Evolutionary conservation across 2,113 vertebrate species (phyloP).

Genomic region (Melospiza georgiana): DNA sequence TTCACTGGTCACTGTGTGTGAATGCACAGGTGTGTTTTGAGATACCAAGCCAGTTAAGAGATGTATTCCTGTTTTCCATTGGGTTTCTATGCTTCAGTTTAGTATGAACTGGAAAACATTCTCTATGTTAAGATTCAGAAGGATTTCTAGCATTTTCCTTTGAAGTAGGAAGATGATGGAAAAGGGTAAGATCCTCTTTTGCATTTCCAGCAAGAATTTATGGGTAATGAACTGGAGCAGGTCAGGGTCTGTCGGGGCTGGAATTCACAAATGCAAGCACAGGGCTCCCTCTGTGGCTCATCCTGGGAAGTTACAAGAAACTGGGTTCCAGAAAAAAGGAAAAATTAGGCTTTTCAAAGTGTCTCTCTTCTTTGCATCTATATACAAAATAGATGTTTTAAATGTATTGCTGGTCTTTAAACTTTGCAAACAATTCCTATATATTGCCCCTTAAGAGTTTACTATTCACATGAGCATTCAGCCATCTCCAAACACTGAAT

Average conservation of each 20-base stretch:
- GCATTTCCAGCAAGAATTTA: neutral
- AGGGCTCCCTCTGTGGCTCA: constrained; percentile 38
- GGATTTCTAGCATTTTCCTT: neutral
- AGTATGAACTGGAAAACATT: neutral
- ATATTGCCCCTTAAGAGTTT: neutral
- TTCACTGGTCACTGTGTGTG: neutral
- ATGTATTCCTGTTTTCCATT: neutral
- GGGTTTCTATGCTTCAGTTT: neutral
- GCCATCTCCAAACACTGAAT: neutral
- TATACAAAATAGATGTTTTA: neutral
- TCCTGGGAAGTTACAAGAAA: neutral
- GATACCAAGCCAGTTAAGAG: neutral
- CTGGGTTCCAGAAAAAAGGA: neutral
- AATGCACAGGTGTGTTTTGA: neutral
- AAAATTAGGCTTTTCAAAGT: neutral
- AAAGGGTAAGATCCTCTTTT: neutral
- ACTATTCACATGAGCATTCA: neutral
- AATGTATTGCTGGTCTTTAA: neutral
- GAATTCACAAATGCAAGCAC: neutral
- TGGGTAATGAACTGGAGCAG: neutral
- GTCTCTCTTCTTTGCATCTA: neutral
- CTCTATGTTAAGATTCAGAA: neutral
- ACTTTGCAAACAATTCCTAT: neutral
- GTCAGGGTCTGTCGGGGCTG: neutral
- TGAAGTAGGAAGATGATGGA: neutral